Base-by-base conservation (phyloP, 2,797 vertebrate species). In the Nasua narica region DNA sequence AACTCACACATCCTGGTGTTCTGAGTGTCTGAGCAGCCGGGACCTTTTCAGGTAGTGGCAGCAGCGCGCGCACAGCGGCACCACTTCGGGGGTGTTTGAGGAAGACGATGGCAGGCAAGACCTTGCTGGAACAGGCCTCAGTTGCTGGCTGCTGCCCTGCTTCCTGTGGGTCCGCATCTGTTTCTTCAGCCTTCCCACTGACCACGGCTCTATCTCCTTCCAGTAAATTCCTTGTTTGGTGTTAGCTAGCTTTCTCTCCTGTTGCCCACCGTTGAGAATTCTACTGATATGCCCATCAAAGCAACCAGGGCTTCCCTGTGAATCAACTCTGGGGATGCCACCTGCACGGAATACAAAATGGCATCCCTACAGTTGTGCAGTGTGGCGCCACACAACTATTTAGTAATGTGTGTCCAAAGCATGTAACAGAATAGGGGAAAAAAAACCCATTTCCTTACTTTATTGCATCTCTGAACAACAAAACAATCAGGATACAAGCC, bases 381-480 rank as follows among this genome's bases (percentile, higher is more conserved):
- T 0, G 3, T 0, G 19, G 77, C 46, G 12, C 54, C 81, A 90
- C 37, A 79, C 25, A 70, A 72, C 54, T 56, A 16, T 18, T 37
- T 29, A 37, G 15, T n/a, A 48, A 15, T 13, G 27, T 32, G 10
- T 35, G 10, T 78, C 78, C 82, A 48, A 40, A 56, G 79, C 13
- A 87, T 0, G 1, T 2, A 52, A 87, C 21, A 81, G 76, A 54
- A 56, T 16, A 94, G 23, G 40, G 58, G 43, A 37, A 58, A 58
- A 81, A 74, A 74, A 48, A 56, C 56, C n/a, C 60, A 76, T 18
- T 88, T 78, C 78, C 21, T 91, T 65, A 74, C 9, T 90, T 87
- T 43, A 23, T 87, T 21, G 78, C 25, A 27, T n/a, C 74, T 56
- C 23, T 62, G 23, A 18, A 27, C 21, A 86, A 92, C 43, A 56